Evolutionary conservation across 2,888 invertebrate genomes (phyloP), one percentile per base, ranked within the genome.

Genomic region (Salpingus planirostris): DNA sequence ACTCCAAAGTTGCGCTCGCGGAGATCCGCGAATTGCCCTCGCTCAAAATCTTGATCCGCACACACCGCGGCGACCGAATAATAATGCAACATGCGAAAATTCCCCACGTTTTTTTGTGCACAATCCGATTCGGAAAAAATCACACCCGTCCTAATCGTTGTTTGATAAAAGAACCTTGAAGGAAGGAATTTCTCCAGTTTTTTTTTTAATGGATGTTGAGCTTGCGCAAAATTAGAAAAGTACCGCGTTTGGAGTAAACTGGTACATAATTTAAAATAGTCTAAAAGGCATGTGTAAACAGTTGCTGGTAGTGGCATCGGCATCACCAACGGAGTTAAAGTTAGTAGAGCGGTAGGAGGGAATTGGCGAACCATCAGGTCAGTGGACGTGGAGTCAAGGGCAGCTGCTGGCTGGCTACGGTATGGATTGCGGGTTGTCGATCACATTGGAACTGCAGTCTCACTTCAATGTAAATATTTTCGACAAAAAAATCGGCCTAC

Each of bases 361-460:
- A 53, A 50, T 48, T 49, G 48, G 53, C 56, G 44, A 55, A 39
- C 52, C 57, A 57, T 54, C 61, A 59, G 63, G 63, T 63, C 63
- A 63, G 52, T 63, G 62, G 59, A 63, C 63, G 60, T 54, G 48
- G 52, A 63, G 61, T 62, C 63, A 63, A 63, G 62, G 63, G 61
- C 63, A 62, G 52, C 59, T 49, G 47, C 58, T 48, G 47, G 56
- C 54, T 54, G 47, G 49, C 51, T 51, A 49, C 47, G 48, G 44
- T 33, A 42, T 49, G 53, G 51, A 52, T 57, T 43, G 45, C 40
- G 40, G 42, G 45, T 48, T 57, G 54, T 54, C 55, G 55, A 54
- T 55, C 55, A 54, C 50, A 46, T 42, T 50, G 44, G 40, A 48
- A 44, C 50, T 50, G 47, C 48, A 49, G 40, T 49, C 45, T 41